Conservation (phyloP, 2,797 vertebrate genomes). For the Parauchenoglanis ngamensis region DNA sequence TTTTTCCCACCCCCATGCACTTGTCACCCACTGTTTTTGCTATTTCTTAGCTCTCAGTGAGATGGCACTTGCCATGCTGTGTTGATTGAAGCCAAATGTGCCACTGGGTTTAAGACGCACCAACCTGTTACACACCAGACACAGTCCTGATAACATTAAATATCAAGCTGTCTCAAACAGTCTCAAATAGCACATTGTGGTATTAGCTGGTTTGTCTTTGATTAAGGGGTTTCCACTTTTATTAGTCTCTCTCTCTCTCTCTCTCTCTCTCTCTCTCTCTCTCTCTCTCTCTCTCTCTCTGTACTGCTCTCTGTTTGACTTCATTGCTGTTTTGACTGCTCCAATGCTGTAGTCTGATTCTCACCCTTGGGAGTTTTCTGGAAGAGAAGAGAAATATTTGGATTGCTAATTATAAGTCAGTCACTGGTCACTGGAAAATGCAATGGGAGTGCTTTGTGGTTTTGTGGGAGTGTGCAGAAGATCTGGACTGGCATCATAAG, state of each 20-base stretch:
- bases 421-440: constrained; percentile 22
- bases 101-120: neutral
- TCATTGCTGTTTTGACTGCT: constrained; percentile 18
- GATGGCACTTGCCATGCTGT: neutral
- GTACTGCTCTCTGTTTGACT: neutral
- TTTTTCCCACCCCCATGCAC: constrained; percentile 50
- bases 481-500: constrained; percentile 6
- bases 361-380: constrained; percentile 27
- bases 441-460: constrained; percentile 35
- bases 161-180: neutral
- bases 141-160: neutral
- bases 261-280: neutral
- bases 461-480: constrained; percentile 22
- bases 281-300: neutral
- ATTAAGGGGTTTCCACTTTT: constrained; percentile 65
- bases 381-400: constrained; percentile 38
- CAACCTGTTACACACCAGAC: neutral
- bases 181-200: constrained; percentile 61
- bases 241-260: constrained; percentile 41
- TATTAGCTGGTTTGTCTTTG: constrained; percentile 67
- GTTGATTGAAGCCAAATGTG: neutral
- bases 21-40: neutral
- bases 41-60: neutral
- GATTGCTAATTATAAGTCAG: constrained; percentile 49
- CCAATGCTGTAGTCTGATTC: constrained; percentile 16